These are phyloP conservation scores for Nycticorax nycticorax DNA, from an alignment of 2,113 vertebrate species.

Conservation along the genomic window DNA sequence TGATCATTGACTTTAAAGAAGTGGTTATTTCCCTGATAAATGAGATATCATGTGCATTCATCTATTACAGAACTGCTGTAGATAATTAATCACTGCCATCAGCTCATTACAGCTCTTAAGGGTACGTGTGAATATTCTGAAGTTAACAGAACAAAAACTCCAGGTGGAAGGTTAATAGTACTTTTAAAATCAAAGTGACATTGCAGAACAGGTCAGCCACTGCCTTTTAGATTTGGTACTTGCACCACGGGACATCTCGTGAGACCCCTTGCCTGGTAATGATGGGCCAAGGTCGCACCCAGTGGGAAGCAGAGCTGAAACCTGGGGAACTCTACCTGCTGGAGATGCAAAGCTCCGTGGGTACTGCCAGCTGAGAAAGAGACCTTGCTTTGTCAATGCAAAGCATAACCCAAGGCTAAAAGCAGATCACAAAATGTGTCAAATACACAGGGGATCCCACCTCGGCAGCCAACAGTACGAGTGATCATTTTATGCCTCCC, in stretches of 20 bases:
- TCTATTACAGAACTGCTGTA: slow-evolving; percentile 17
- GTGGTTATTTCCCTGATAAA: slow-evolving; percentile 59
- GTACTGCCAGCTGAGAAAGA: neutral
- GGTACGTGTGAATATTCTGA: slow-evolving; percentile 45
- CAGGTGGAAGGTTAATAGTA: slow-evolving; percentile 69
- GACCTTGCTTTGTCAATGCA: neutral
- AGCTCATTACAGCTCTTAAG: slow-evolving; percentile 69
- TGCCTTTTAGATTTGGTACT: slow-evolving; percentile 38
- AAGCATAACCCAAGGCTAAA: slow-evolving; percentile 27
- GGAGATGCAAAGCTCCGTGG: neutral
- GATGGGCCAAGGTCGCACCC: accelerated
- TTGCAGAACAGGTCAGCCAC: slow-evolving; percentile 20
- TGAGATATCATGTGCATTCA: slow-evolving; percentile 50
- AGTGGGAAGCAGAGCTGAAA: neutral
- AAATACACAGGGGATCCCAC: neutral
- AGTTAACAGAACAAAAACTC: slow-evolving; percentile 58
- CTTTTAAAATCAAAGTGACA: slow-evolving; percentile 54
- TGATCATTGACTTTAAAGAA: slow-evolving; percentile 57
- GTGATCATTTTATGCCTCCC: slow-evolving; percentile 2
- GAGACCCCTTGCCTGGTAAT: neutral
- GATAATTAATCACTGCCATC: slow-evolving; percentile 71
- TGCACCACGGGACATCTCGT: neutral
- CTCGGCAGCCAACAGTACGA: neutral
- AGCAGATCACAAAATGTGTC: slow-evolving; percentile 22
- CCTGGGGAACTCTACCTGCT: neutral